phyloP scores from a whole-genome alignment of 2,888 invertebrate species.

The Elgonia sp. region DNA sequence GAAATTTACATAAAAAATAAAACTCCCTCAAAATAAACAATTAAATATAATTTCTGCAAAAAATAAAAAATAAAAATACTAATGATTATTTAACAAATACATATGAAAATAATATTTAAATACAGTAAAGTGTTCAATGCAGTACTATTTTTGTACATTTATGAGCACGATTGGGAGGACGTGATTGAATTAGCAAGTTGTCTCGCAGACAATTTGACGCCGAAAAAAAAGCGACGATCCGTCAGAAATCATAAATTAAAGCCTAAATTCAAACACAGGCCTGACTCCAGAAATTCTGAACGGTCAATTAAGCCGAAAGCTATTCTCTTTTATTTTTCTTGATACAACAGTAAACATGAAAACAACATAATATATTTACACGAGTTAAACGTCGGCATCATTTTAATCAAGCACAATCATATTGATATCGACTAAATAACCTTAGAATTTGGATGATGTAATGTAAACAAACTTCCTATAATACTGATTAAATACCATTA shows the following conservation, averaged over 20 bases:
- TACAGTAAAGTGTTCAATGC: background rate
- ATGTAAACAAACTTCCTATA: constrained; percentile 33
- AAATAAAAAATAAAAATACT: no score
- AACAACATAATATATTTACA: background rate
- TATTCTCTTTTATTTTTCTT: no score
- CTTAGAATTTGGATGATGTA: constrained; percentile 23
- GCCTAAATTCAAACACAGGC: background rate
- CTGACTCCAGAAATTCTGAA: no score
- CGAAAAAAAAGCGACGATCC: constrained; percentile 12
- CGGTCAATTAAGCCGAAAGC: no score
- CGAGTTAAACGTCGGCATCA: background rate
- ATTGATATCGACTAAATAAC: background rate
- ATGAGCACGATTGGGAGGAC: background rate
- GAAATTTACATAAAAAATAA: no score
- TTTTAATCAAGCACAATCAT: background rate
- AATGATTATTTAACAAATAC: no score
- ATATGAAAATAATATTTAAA: no score
- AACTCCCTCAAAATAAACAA: no score
- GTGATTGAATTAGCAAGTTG: constrained; percentile 30
- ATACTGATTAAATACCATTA: constrained; percentile 31
- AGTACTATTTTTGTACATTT: background rate
- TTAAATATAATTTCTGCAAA: no score
- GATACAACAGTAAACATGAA: no score
- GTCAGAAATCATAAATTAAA: background rate
- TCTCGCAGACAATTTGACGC: constrained; percentile 49